A percentile compares a stretch with the other conserved stretches of the same genome.
Conservation (phyloP, 2,888 invertebrate species). For the Tenodera sinensis region DNA sequence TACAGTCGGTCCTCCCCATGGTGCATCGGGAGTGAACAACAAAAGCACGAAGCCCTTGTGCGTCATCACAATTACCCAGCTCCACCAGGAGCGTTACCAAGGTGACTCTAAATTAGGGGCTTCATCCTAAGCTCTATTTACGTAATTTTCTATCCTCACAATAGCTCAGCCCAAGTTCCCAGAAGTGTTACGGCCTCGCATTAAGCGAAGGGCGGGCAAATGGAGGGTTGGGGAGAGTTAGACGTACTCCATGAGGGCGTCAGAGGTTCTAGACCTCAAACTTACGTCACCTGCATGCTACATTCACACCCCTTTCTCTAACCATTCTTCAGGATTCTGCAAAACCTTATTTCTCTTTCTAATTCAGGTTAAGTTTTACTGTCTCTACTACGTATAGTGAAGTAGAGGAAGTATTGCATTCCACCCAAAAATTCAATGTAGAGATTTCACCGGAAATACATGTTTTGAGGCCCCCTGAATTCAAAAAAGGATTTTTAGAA, state of each 20-base stretch:
- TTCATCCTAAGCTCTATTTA: not conserved
- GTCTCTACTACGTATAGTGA: too few relatives aligned
- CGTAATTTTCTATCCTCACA: not conserved
- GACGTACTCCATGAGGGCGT: too few relatives aligned
- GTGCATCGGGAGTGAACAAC: not conserved
- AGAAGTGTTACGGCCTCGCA: not conserved
- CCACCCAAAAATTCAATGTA: too few relatives aligned
- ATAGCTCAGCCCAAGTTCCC: not conserved
- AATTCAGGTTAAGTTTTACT: too few relatives aligned
- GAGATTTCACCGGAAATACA: too few relatives aligned
- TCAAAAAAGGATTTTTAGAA: too few relatives aligned
- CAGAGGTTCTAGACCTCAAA: not conserved
- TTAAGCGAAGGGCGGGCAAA: not conserved
- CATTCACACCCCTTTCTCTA: too few relatives aligned
- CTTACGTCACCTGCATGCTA: too few relatives aligned
- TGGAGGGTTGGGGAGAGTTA: not conserved
- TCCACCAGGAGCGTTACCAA: not conserved
- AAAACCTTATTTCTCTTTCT: too few relatives aligned
- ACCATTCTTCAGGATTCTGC: too few relatives aligned
- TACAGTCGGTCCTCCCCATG: not conserved
- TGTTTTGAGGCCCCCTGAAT: too few relatives aligned
- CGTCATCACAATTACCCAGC: not conserved
- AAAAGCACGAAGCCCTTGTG: not conserved
- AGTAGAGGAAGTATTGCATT: too few relatives aligned
- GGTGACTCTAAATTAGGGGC: not conserved